These are phyloP conservation scores for Amblyjoppa proteus DNA, from an alignment of 2,888 invertebrate species.

Conservation along the genomic window DNA sequence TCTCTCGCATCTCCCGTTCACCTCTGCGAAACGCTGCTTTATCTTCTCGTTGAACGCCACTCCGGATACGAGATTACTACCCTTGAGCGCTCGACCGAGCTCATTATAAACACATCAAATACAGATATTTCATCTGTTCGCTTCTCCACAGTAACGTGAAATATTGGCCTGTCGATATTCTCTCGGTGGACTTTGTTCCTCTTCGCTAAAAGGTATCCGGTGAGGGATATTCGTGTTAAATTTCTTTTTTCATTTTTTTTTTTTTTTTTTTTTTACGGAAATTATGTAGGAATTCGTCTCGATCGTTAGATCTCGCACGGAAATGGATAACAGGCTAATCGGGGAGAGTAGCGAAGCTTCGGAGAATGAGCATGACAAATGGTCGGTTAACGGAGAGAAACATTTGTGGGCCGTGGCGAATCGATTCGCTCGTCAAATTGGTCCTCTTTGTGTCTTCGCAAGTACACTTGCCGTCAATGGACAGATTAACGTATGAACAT, in stretches of 20 bases:
- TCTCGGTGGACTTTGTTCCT: not conserved
- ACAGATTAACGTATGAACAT: conserved; percentile 57
- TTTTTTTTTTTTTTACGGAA: not conserved
- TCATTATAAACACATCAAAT: conserved; percentile 51
- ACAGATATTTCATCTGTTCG: not conserved
- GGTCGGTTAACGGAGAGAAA: conserved; percentile 16
- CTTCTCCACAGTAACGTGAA: no score
- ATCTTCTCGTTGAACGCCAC: conserved; percentile 29
- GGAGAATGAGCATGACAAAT: conserved; percentile 5
- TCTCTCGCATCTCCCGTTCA: conserved; percentile 49
- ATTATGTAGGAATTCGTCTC: conserved; percentile 12
- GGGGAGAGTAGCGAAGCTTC: not conserved
- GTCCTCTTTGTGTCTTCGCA: not conserved
- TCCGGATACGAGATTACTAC: conserved; percentile 34
- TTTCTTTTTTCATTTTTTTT: not conserved
- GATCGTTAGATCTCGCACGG: not conserved
- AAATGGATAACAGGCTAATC: not conserved
- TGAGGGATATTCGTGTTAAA: not conserved
- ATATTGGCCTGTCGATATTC: conserved; percentile 3
- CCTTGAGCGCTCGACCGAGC: conserved; percentile 16
- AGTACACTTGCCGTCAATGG: conserved; percentile 20
- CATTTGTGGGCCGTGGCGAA: conserved; percentile 58
- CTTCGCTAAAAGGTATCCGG: not conserved
- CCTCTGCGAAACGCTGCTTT: conserved; percentile 41
- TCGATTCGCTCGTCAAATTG: conserved; percentile 33